Evolutionary conservation across 30 jellyfish, hydroid and myxozoan genomes (phyloP), one percentile per base, ranked within the genome.

Genomic region (Hydra vulgaris): DNA sequence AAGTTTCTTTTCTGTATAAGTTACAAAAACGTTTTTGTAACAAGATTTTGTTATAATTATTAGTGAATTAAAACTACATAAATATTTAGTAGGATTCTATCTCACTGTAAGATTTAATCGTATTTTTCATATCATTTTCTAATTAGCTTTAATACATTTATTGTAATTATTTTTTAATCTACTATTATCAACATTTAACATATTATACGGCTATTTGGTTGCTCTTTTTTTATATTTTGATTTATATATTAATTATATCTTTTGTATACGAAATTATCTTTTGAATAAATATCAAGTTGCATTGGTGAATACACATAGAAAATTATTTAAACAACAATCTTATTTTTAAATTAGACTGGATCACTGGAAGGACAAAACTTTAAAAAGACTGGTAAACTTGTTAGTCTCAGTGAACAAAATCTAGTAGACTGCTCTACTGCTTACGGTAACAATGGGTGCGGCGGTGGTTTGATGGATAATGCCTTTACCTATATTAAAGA

Each of bases 401-500:
- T 81, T 8, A 67, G 88, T 0, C 53, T 94, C 74, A 94, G 99
- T 81, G 97, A 88, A 69, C 99, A 94, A 74, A 88, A 94, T 71
- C 76, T 94, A 52, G 84, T 94, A 22, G 99, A 94, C 66, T 94
- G 99, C 53, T 23, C 99, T 27, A 76, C 70, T 20, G 77, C 87
- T 16, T 86, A 88, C 61, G 99, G 99, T 12, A 84, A 89, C 79
- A 69, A 85, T 55, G 99, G 99, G 0, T 94, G 99, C 70, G 76
- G 74, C 53, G 97, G 99, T 74, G 97, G 99, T 54, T 94, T 89
- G 89, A 86, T 89, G 95, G 97, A 88, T 69, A 26, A 84, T 74
- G 92, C 95, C 0, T 94, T 88, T 86, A 76, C 76, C 23, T 94
- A 89, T 80, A 72, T 92, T 54, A 78, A 89, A 26, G 90, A 83